Percentiles rank a stretch among this genome's conserved stretches.
Conservation (phyloP, 1,140 invertebrate genomes). For the Meloidogyne chitwoodi region DNA sequence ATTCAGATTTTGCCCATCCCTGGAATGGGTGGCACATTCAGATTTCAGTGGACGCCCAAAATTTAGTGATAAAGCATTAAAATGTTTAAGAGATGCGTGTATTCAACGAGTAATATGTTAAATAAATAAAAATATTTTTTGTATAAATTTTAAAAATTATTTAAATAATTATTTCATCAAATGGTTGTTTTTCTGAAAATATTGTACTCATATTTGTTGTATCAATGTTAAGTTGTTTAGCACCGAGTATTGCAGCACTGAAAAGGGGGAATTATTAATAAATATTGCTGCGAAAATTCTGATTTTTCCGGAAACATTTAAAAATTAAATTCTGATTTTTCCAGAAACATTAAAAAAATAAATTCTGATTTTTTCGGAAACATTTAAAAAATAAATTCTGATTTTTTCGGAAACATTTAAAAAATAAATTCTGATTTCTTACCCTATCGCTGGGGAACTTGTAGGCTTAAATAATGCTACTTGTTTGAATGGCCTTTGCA, state of each 20-base stretch:
- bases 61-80: conserved; percentile 52
- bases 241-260: background rate
- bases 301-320: background rate
- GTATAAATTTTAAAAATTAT: background rate
- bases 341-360: background rate
- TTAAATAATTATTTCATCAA: background rate
- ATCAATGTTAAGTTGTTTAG: background rate
- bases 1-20: conserved; percentile 44
- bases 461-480: background rate
- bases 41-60: conserved; percentile 58
- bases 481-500: background rate
- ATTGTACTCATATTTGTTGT: background rate
- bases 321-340: background rate
- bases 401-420: background rate
- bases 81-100: conserved; percentile 52
- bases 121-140: conserved; percentile 15
- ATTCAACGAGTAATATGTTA: conserved; percentile 57
- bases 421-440: too few relatives aligned
- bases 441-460: background rate
- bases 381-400: background rate
- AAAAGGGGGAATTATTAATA: background rate
- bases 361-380: conserved; percentile 6
- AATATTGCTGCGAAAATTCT: background rate
- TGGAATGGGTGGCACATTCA: conserved; percentile 57
- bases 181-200: background rate